A percentile compares a stretch with the other conserved stretches of the same genome.
Evolutionary conservation across 2,797 vertebrate species (phyloP).

Genomic region (Ammospiza maritima): DNA sequence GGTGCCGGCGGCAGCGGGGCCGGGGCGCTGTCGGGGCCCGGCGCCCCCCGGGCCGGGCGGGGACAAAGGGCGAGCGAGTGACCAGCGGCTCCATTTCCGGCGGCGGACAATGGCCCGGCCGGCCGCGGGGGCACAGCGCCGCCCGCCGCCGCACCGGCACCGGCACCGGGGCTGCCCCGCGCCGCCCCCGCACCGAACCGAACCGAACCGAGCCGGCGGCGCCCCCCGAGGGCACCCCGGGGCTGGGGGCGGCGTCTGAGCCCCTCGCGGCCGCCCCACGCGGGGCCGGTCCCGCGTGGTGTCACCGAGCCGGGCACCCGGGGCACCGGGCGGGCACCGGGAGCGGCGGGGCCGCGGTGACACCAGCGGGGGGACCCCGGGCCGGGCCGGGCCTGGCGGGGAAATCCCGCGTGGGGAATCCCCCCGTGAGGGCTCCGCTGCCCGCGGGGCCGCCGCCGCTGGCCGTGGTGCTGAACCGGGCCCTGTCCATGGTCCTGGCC

Average conservation of each 20-base stretch:
- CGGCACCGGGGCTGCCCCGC: not conserved
- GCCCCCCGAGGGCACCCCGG: not conserved
- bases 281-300: not conserved
- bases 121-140: constrained; percentile 49
- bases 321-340: rapidly evolving
- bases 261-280: not conserved
- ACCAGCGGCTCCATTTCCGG: constrained; percentile 81
- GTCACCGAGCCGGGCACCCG: rapidly evolving
- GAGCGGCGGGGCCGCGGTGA: rapidly evolving
- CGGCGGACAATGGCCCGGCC: constrained; percentile 75
- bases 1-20: not conserved
- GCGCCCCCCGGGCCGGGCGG: not conserved
- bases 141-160: constrained; percentile 12
- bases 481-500: constrained; percentile 71
- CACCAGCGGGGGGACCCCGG: too few species aligned
- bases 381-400: not conserved
- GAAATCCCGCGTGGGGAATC: not conserved
- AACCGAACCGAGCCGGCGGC: rapidly evolving
- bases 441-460: not conserved
- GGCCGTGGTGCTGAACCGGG: constrained; percentile 26
- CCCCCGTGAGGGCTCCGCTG: not conserved
- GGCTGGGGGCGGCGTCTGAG: rapidly evolving
- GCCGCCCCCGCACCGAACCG: not conserved
- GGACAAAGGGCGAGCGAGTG: constrained; percentile 78
- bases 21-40: not conserved